A percentile compares a stretch with the other conserved stretches of the same genome.
Conservation (phyloP, 2,113 vertebrate genomes). For the Trematocara nigrifrons region DNA sequence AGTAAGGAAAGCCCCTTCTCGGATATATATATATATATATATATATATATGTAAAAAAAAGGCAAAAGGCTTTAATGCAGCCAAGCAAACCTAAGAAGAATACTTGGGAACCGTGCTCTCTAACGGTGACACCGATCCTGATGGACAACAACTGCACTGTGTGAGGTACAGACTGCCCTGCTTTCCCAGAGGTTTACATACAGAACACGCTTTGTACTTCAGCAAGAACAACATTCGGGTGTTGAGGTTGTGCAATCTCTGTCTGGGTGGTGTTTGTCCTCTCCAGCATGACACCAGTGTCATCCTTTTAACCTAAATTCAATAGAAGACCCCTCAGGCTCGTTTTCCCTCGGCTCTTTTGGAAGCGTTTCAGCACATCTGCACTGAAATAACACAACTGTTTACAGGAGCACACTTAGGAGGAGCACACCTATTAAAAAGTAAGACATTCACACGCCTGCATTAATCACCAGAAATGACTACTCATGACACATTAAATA, state of each 20-base stretch:
- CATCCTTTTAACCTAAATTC: background rate
- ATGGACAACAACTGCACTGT: background rate
- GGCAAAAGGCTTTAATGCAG: background rate
- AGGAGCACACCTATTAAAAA: background rate
- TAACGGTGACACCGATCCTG: background rate
- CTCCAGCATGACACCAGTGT: background rate
- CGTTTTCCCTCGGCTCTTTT: background rate
- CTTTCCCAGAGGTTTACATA: background rate
- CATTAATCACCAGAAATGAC: background rate
- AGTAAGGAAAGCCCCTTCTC: background rate
- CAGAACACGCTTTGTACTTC: background rate
- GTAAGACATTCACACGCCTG: background rate
- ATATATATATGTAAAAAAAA: background rate
- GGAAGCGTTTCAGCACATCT: background rate
- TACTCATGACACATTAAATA: background rate
- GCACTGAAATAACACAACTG: background rate
- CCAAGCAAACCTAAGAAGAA: background rate
- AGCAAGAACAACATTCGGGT: background rate
- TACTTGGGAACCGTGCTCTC: background rate
- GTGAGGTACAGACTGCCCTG: background rate
- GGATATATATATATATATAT: background rate
- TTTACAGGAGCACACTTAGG: background rate
- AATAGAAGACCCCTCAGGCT: background rate
- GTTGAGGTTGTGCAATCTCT: background rate
- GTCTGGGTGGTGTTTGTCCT: background rate